phyloP scores from a whole-genome alignment of 1,140 invertebrate genomes.

The Drosophila tani region DNA sequence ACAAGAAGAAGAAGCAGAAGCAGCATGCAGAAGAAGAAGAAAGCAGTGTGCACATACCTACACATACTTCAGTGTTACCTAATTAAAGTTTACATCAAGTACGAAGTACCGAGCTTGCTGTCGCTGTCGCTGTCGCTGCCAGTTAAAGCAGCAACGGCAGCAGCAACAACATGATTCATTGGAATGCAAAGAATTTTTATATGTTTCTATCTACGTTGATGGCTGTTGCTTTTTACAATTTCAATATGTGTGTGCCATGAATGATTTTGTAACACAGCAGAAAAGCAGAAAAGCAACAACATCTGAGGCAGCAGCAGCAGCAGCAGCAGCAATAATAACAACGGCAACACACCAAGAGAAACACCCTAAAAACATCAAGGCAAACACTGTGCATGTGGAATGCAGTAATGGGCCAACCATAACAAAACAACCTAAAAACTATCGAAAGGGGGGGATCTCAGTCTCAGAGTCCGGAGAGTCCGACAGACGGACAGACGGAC shows the following conservation, averaged over 20 bases:
- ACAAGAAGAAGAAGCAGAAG: background rate
- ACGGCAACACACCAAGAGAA: constrained; percentile 63
- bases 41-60: constrained; percentile 63
- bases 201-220: constrained; percentile 76
- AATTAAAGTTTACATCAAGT: constrained; percentile 77
- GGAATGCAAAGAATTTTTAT: constrained; percentile 83
- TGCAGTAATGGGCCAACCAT: constrained; percentile 80
- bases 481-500: constrained; percentile 39
- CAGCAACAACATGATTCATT: constrained; percentile 74
- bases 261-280: constrained; percentile 76
- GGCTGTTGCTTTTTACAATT: constrained; percentile 73
- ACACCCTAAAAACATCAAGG: constrained; percentile 82
- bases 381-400: constrained; percentile 81
- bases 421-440: constrained; percentile 62
- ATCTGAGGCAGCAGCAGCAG: constrained; percentile 39
- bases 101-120: constrained; percentile 55
- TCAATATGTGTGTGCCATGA: constrained; percentile 74
- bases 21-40: background rate
- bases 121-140: constrained; percentile 25
- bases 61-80: constrained; percentile 82
- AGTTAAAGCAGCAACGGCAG: constrained; percentile 49
- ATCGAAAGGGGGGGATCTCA: background rate
- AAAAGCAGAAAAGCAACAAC: constrained; percentile 7
- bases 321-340: constrained; percentile 41
- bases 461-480: constrained; percentile 1